Conservation (phyloP, 53 echinoderm and acorn worm genomes). For the Paelopatides confundens region DNA sequence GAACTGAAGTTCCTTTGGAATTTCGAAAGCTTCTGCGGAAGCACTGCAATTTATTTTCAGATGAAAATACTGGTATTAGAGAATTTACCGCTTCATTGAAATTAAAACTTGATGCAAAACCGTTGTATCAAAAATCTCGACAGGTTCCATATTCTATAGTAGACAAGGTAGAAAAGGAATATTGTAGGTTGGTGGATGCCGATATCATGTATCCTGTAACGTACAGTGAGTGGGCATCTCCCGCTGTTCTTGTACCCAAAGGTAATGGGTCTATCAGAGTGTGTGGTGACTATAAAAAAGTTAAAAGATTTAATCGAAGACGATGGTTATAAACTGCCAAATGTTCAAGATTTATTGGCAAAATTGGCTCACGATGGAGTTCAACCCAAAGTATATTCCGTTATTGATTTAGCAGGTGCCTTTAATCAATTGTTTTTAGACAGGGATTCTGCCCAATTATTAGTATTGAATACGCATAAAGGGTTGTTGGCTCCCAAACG, state of each 20-base stretch:
- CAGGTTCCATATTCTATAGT: slow-evolving; percentile 50
- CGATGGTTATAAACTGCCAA: slow-evolving; percentile 55
- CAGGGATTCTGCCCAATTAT: too few relatives aligned
- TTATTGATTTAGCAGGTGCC: slow-evolving; percentile 45
- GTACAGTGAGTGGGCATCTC: slow-evolving; percentile 65
- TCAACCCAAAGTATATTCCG: slow-evolving; percentile 46
- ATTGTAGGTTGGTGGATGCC: too few relatives aligned
- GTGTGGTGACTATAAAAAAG: slow-evolving; percentile 55
- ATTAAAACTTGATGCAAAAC: too few relatives aligned
- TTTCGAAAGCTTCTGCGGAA: too few relatives aligned
- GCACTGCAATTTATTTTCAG: too few relatives aligned
- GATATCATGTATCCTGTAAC: too few relatives aligned
- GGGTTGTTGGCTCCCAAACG: too few relatives aligned
- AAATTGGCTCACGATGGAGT: slow-evolving; percentile 1
- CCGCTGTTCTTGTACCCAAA: slow-evolving; percentile 49
- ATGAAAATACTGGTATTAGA: too few relatives aligned
- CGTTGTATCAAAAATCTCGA: slow-evolving; percentile 45
- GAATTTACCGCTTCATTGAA: too few relatives aligned
- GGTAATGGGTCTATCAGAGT: slow-evolving; percentile 46
- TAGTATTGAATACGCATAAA: too few relatives aligned
- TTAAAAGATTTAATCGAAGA: slow-evolving; percentile 51
- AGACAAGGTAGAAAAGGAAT: slow-evolving; percentile 44
- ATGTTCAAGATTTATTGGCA: slow-evolving; percentile 35
- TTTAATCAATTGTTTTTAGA: too few relatives aligned
- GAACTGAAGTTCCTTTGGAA: too few relatives aligned